phyloP scores from a whole-genome alignment of 1,140 invertebrate species.

The Drosophila eugracilis region DNA sequence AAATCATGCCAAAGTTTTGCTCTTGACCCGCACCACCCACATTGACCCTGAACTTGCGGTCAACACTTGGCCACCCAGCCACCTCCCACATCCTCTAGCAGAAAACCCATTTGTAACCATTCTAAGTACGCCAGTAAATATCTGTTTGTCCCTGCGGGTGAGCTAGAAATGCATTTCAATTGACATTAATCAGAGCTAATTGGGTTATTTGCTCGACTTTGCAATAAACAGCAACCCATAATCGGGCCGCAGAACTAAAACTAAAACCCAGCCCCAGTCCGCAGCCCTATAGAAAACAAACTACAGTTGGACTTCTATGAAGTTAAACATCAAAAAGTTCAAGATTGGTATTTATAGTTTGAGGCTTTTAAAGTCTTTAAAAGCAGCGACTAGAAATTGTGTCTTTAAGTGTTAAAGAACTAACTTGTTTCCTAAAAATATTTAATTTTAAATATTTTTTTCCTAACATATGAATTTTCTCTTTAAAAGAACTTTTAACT shows the following conservation, averaged over 20 bases:
- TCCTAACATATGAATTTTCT: no score
- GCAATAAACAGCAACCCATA: constrained; percentile 75
- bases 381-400: no score
- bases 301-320: constrained; percentile 3
- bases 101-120: not conserved
- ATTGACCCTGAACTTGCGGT: constrained; percentile 49
- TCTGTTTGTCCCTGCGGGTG: constrained; percentile 11
- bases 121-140: constrained; percentile 7
- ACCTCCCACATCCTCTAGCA: no score
- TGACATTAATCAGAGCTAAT: constrained; percentile 81
- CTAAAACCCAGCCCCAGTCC: constrained; percentile 11
- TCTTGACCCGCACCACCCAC: constrained; percentile 1
- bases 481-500: no score
- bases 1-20: constrained; percentile 1
- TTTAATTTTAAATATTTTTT: no score
- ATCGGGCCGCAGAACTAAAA: constrained; percentile 41
- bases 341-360: no score
- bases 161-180: constrained; percentile 75
- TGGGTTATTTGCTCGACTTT: constrained; percentile 76
- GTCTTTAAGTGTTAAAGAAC: no score
- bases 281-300: constrained; percentile 9
- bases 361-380: no score
- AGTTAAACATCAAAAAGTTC: not conserved
- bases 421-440: no score
- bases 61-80: constrained; percentile 2